Evolutionary conservation across 2,888 invertebrate genomes (phyloP).

Genomic region (Antheraea assamensis): DNA sequence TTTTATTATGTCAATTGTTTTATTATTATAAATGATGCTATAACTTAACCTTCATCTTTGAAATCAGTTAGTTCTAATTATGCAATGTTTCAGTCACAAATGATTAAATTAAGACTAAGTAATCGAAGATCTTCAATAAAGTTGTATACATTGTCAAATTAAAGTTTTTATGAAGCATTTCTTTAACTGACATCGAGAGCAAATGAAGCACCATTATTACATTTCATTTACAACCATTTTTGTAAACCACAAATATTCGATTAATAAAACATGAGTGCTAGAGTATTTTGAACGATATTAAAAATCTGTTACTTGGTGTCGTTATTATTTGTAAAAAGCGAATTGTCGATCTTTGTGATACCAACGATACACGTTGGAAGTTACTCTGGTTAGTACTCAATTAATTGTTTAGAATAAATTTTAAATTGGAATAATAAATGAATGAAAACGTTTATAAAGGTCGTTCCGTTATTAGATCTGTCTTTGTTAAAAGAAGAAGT

Average conservation of each 20-base stretch:
- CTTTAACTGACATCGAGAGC: not conserved
- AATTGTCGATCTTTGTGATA: not conserved
- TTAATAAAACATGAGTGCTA: not conserved
- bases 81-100: not conserved
- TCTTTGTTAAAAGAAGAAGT: too few relatives aligned
- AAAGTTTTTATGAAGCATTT: not conserved
- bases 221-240: not conserved
- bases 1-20: constrained; percentile 9
- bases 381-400: not conserved
- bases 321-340: not conserved
- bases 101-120: not conserved
- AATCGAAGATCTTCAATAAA: not conserved
- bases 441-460: too few relatives aligned
- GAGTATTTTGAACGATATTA: not conserved
- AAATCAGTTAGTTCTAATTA: not conserved
- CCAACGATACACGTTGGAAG: not conserved
- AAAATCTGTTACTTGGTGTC: not conserved
- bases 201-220: too few relatives aligned
- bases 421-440: too few relatives aligned
- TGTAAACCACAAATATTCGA: not conserved
- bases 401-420: too few relatives aligned
- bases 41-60: not conserved
- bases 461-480: too few relatives aligned
- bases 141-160: not conserved
- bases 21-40: not conserved